phyloP scores from a whole-genome alignment of 2,888 invertebrate species.

The Drosophila kuntzei region DNA sequence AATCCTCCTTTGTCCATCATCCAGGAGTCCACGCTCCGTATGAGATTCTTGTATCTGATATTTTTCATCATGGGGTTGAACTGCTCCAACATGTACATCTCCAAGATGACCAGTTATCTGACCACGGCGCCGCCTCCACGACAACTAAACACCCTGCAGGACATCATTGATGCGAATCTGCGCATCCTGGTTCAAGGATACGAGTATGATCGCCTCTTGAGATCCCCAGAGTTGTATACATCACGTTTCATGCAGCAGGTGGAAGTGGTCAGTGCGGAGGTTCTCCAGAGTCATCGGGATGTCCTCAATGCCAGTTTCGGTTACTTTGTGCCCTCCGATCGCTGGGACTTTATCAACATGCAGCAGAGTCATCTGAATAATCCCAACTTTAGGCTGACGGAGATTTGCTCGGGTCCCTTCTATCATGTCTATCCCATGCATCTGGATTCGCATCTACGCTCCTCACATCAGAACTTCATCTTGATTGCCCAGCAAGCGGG shows the following conservation, averaged over 20 bases:
- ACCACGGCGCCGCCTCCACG: constrained; percentile 54
- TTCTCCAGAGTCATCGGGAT: constrained; percentile 65
- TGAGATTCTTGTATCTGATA: constrained; percentile 64
- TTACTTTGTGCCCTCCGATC: constrained; percentile 75
- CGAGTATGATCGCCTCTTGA: constrained; percentile 59
- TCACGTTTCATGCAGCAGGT: constrained; percentile 58
- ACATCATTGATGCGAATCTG: constrained; percentile 69
- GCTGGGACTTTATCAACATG: constrained; percentile 75
- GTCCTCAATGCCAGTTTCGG: constrained; percentile 69
- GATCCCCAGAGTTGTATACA: constrained; percentile 41
- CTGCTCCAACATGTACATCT: constrained; percentile 74
- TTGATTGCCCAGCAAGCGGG: constrained; percentile 70
- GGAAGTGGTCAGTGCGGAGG: constrained; percentile 34
- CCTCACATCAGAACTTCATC: constrained; percentile 66
- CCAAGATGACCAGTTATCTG: constrained; percentile 79
- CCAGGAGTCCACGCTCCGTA: constrained; percentile 48
- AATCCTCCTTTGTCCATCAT: constrained; percentile 62
- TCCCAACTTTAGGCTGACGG: constrained; percentile 73
- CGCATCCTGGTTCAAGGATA: constrained; percentile 57
- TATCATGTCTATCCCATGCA: constrained; percentile 77
- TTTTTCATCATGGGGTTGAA: constrained; percentile 73
- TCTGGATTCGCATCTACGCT: constrained; percentile 72
- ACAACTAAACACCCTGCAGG: constrained; percentile 72
- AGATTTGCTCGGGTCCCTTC: constrained; percentile 77
- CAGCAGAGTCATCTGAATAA: constrained; percentile 68